Evolutionary conservation across 2,888 invertebrate genomes (phyloP).

Genomic region (Gnatocerus cornutus): DNA sequence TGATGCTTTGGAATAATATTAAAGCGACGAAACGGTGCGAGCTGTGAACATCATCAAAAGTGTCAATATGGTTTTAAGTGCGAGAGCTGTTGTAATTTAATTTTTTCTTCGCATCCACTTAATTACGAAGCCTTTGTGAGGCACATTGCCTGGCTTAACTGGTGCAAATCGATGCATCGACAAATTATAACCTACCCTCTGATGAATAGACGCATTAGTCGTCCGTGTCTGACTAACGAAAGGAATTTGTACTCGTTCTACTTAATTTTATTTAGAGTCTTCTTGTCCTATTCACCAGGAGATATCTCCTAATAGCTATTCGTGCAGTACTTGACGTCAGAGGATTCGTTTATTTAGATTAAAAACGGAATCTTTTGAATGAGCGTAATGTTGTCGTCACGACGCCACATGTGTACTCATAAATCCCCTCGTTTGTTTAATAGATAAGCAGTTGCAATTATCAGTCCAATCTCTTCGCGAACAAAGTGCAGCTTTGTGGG

Average conservation of each 20-base stretch:
- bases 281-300: background rate
- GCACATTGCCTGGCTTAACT: background rate
- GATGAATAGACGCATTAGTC: background rate
- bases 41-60: no score
- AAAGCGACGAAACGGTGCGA: no score
- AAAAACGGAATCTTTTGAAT: slow-evolving; percentile 31
- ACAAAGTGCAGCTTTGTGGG: slow-evolving; percentile 3
- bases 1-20: no score
- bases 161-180: background rate
- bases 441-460: slow-evolving; percentile 17
- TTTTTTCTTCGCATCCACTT: no score
- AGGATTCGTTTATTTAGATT: slow-evolving; percentile 29
- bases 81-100: no score
- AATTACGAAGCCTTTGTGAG: background rate
- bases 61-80: no score
- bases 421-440: slow-evolving; percentile 10
- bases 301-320: slow-evolving; percentile 13
- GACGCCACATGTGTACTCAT: slow-evolving; percentile 16
- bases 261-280: background rate
- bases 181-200: background rate
- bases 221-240: background rate
- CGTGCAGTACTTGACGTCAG: slow-evolving; percentile 29
- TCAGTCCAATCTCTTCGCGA: background rate
- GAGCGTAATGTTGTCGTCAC: slow-evolving; percentile 12
- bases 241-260: background rate